phyloP scores from a whole-genome alignment of 2,113 vertebrate genomes.

The Rhadina sibilatrix region DNA sequence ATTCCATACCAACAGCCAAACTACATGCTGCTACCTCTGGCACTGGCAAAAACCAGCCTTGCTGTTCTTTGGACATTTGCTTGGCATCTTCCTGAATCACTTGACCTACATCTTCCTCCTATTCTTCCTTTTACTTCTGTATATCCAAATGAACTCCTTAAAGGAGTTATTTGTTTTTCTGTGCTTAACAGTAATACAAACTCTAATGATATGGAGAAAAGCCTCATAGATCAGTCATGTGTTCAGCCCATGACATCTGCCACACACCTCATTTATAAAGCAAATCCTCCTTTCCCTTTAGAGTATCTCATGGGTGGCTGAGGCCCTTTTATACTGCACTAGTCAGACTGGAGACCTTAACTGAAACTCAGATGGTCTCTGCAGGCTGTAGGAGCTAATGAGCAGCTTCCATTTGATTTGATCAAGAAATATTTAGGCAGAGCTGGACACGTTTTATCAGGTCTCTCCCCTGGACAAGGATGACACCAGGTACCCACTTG shows the following conservation, averaged over 20 bases:
- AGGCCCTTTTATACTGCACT: not conserved
- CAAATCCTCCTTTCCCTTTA: not conserved
- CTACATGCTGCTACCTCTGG: not conserved
- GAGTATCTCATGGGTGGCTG: not conserved
- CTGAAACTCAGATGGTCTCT: not conserved
- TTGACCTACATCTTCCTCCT: slow-evolving; percentile 50
- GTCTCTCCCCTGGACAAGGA: not conserved
- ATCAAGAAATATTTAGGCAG: not conserved
- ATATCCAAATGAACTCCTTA: not conserved
- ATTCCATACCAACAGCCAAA: not conserved
- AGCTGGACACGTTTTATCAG: not conserved
- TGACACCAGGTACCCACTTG: not conserved
- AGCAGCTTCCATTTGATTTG: not conserved
- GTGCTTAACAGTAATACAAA: not conserved
- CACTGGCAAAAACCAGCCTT: not conserved
- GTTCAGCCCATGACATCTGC: not conserved
- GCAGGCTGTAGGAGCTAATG: not conserved
- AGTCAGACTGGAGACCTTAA: not conserved
- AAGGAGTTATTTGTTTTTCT: not conserved
- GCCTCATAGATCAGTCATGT: not conserved
- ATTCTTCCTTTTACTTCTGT: slow-evolving; percentile 24
- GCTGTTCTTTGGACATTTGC: not conserved
- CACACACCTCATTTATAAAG: not conserved
- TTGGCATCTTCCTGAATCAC: slow-evolving; percentile 39
- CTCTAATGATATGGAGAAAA: not conserved